A percentile compares a stretch with the other conserved stretches of the same genome.
phyloP scores from a whole-genome alignment of 1,140 invertebrate species.

The Papilio polyxenes region DNA sequence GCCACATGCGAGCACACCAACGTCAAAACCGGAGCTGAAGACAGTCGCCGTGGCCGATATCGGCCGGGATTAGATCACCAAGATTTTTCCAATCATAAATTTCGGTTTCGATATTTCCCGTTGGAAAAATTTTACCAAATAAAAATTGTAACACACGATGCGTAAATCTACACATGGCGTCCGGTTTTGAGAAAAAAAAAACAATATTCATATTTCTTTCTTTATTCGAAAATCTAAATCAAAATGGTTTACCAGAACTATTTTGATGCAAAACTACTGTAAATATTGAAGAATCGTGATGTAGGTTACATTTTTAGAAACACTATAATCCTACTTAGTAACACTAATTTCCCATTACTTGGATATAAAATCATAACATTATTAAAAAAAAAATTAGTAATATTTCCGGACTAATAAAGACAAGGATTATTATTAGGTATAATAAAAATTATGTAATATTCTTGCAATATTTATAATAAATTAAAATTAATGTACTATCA shows the following conservation, averaged over 20 bases:
- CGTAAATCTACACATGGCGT: constrained; percentile 4
- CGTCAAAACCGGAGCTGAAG: too few species aligned
- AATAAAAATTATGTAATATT: too few species aligned
- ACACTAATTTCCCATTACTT: not conserved
- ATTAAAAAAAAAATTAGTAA: too few species aligned
- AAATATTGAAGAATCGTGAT: not conserved
- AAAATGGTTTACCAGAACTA: not conserved
- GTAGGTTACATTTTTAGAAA: not conserved
- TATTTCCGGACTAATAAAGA: too few species aligned
- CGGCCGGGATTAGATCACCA: too few species aligned
- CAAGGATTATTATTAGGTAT: too few species aligned
- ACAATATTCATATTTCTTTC: not conserved
- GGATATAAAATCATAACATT: too few species aligned
- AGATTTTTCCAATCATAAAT: too few species aligned
- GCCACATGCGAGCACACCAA: too few species aligned
- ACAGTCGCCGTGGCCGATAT: too few species aligned
- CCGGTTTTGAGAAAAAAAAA: not conserved
- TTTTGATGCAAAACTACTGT: not conserved
- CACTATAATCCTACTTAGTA: too few species aligned
- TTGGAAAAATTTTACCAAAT: not conserved
- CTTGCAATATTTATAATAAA: not conserved
- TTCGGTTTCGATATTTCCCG: not conserved
- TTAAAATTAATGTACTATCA: not conserved
- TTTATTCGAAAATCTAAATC: not conserved
- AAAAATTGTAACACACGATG: constrained; percentile 22